These are phyloP conservation scores for Cervus canadensis DNA, from an alignment of 2,113 vertebrate species.

Conservation along the genomic window DNA sequence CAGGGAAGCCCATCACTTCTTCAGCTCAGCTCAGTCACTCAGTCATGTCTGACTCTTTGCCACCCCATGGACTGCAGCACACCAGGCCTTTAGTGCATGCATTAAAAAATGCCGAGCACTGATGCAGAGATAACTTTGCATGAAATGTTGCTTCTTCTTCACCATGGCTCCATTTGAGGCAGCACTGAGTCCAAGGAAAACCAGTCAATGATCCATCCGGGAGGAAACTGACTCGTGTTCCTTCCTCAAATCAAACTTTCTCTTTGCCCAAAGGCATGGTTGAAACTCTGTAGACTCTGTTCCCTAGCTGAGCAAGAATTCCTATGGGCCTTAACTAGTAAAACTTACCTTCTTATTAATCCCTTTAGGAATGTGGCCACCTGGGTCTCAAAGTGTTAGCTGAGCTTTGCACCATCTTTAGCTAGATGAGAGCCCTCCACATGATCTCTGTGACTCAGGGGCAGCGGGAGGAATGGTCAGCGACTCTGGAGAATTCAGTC, in stretches of 20 bases:
- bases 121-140: not conserved
- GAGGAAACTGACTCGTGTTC: not conserved
- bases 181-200: not conserved
- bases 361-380: not conserved
- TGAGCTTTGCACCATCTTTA: not conserved
- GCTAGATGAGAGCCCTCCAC: not conserved
- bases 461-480: not conserved
- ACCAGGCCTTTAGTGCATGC: not conserved
- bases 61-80: not conserved
- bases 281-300: not conserved
- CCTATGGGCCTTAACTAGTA: conserved; percentile 9
- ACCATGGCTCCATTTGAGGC: too few relatives aligned
- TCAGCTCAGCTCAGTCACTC: not conserved
- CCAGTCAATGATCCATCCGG: rapidly evolving
- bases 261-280: not conserved
- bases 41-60: not conserved
- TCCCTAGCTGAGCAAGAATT: not conserved
- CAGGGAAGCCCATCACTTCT: not conserved
- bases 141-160: not conserved
- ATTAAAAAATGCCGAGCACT: not conserved
- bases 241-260: not conserved
- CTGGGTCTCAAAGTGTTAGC: not conserved
- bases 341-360: not conserved
- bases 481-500: not conserved
- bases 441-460: not conserved